These are phyloP conservation scores for Scaptomyza parva DNA, from an alignment of 2,888 invertebrate species.

Conservation along the genomic window DNA sequence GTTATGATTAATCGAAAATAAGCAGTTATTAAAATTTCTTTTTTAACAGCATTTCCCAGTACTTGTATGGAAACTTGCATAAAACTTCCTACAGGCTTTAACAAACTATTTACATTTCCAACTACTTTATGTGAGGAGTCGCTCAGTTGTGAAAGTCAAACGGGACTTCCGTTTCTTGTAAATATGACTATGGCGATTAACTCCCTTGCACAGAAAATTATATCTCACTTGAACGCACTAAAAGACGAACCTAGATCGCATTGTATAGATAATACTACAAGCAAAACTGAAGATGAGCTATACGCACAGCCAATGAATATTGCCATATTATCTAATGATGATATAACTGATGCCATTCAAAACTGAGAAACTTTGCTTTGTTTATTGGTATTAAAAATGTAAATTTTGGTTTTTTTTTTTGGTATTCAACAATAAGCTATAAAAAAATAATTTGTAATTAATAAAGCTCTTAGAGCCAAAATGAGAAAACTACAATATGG, in stretches of 20 bases:
- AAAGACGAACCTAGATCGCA: background rate
- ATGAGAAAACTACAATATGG: background rate
- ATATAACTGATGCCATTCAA: background rate
- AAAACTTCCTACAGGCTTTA: background rate
- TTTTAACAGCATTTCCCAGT: background rate
- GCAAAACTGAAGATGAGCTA: background rate
- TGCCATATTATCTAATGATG: background rate
- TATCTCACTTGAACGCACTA: background rate
- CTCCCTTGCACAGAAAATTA: background rate
- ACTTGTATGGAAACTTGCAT: background rate
- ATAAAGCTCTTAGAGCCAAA: background rate
- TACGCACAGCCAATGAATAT: background rate
- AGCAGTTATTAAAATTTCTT: background rate
- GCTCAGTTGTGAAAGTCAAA: background rate
- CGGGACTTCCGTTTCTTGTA: background rate
- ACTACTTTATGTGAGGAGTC: background rate
- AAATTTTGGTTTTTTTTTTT: background rate
- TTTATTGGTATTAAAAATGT: no score
- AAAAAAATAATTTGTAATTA: background rate
- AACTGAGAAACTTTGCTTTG: background rate
- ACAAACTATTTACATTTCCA: background rate
- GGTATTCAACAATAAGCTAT: background rate
- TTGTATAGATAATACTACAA: background rate
- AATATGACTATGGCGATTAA: background rate
- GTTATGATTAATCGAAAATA: background rate